These are phyloP conservation scores for Thalpophila matura DNA, from an alignment of 2,888 invertebrate species.

Conservation along the genomic window DNA sequence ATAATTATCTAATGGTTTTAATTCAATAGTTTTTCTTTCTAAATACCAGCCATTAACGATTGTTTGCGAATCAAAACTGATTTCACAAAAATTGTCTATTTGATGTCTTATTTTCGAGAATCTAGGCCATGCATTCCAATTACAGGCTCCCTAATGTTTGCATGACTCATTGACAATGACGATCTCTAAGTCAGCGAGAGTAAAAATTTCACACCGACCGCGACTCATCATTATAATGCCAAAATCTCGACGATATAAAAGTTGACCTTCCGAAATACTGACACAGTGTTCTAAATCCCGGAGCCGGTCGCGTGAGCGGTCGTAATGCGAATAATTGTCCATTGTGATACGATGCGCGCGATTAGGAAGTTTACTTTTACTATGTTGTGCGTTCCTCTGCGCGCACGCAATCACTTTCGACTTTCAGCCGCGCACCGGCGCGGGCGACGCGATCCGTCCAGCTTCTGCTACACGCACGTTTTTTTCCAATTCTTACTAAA, in stretches of 20 bases:
- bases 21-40: slow-evolving; percentile 22
- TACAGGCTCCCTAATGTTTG: slow-evolving; percentile 27
- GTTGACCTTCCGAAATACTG: slow-evolving; percentile 76
- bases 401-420: slow-evolving; percentile 87
- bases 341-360: slow-evolving; percentile 72
- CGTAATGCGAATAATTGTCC: slow-evolving; percentile 68
- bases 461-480: slow-evolving; percentile 54
- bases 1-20: slow-evolving; percentile 9
- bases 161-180: slow-evolving; percentile 55
- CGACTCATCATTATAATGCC: slow-evolving; percentile 50
- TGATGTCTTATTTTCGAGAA: slow-evolving; percentile 24
- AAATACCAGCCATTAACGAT: slow-evolving; percentile 37
- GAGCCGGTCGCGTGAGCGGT: slow-evolving; percentile 67
- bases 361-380: slow-evolving; percentile 89
- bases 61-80: slow-evolving; percentile 24
- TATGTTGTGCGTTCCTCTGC: slow-evolving; percentile 75
- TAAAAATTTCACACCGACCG: slow-evolving; percentile 46
- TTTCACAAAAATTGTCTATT: slow-evolving; percentile 38
- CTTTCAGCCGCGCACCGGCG: slow-evolving; percentile 76
- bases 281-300: slow-evolving; percentile 75
- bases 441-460: slow-evolving; percentile 41
- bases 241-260: slow-evolving; percentile 49
- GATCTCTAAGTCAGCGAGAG: slow-evolving; percentile 48
- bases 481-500: slow-evolving; percentile 61
- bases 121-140: slow-evolving; percentile 46